A percentile compares a stretch with the other conserved stretches of the same genome.
phyloP scores from a whole-genome alignment of 2,113 vertebrate species.

The Scomber japonicus region DNA sequence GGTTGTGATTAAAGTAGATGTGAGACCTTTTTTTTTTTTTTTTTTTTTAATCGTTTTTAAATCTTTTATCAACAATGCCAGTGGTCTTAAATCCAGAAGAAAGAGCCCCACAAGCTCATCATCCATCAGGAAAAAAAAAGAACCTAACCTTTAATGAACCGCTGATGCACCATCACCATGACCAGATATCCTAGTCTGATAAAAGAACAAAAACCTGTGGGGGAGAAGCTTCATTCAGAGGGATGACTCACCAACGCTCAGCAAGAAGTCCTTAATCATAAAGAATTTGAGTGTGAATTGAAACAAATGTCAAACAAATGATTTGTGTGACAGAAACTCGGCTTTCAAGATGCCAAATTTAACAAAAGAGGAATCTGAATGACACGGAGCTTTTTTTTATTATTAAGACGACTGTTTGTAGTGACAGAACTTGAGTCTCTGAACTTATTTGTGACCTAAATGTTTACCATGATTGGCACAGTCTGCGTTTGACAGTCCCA shows the following conservation, averaged over 20 bases:
- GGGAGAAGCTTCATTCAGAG: neutral
- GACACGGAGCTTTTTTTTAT: conserved; percentile 7
- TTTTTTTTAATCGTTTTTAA: neutral
- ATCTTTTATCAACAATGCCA: neutral
- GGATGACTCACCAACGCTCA: conserved; percentile 45
- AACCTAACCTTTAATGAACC: conserved; percentile 7
- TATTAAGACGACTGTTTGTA: conserved; percentile 27
- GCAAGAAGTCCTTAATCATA: conserved; percentile 22
- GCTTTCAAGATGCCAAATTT: conserved; percentile 40
- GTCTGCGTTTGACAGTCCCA: conserved; percentile 20
- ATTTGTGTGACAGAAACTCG: conserved; percentile 41
- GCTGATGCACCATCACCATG: neutral
- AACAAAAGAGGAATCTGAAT: conserved; percentile 21
- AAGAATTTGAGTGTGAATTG: conserved; percentile 35
- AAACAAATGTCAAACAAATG: conserved; percentile 50
- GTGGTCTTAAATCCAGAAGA: neutral
- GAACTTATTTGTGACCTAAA: conserved; percentile 31
- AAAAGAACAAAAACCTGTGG: neutral
- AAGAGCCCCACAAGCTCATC: neutral
- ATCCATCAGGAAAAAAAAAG: neutral
- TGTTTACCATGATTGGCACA: conserved; percentile 31
- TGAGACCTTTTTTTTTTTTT: too few species aligned
- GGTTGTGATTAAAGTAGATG: too few species aligned
- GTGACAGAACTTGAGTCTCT: conserved; percentile 43
- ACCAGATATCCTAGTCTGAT: neutral